phyloP scores from a whole-genome alignment of 2,888 invertebrate genomes.

The Acronicta psi region DNA sequence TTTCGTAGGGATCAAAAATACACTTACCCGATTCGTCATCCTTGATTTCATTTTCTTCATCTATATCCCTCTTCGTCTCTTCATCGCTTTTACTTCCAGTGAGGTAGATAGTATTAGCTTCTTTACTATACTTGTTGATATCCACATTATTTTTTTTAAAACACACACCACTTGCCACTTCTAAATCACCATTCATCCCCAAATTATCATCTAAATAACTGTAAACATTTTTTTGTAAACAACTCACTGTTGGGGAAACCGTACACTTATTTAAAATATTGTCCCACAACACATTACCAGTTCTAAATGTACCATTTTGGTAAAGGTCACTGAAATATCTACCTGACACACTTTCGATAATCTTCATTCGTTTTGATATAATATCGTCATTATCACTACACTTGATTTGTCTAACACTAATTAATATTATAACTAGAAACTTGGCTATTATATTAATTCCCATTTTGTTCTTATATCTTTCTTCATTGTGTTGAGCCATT shows the following conservation, averaged over 20 bases:
- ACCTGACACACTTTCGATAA: slow-evolving; percentile 76
- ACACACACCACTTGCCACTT: slow-evolving; percentile 90
- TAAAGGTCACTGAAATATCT: slow-evolving; percentile 80
- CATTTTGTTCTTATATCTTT: slow-evolving; percentile 54
- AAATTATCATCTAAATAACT: slow-evolving; percentile 92
- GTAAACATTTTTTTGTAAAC: slow-evolving; percentile 94
- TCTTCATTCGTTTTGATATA: slow-evolving; percentile 72
- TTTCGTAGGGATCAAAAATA: slow-evolving; percentile 1
- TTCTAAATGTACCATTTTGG: slow-evolving; percentile 84
- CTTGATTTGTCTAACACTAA: slow-evolving; percentile 65
- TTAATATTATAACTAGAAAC: slow-evolving; percentile 69
- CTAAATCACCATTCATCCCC: slow-evolving; percentile 90
- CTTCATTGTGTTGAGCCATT: slow-evolving; percentile 66
- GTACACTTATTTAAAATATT: slow-evolving; percentile 92
- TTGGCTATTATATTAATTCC: slow-evolving; percentile 60
- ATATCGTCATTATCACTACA: slow-evolving; percentile 68
- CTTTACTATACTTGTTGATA: slow-evolving; percentile 87
- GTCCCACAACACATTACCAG: slow-evolving; percentile 92
- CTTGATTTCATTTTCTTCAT: slow-evolving; percentile 65
- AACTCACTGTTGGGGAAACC: slow-evolving; percentile 90
- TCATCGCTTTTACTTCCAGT: slow-evolving; percentile 78
- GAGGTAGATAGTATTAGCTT: slow-evolving; percentile 86
- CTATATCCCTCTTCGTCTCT: slow-evolving; percentile 70
- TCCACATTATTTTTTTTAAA: slow-evolving; percentile 91
- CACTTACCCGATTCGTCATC: slow-evolving; percentile 78